These are phyloP conservation scores for Congeria kusceri DNA, from an alignment of 2,888 invertebrate species.

Conservation along the genomic window DNA sequence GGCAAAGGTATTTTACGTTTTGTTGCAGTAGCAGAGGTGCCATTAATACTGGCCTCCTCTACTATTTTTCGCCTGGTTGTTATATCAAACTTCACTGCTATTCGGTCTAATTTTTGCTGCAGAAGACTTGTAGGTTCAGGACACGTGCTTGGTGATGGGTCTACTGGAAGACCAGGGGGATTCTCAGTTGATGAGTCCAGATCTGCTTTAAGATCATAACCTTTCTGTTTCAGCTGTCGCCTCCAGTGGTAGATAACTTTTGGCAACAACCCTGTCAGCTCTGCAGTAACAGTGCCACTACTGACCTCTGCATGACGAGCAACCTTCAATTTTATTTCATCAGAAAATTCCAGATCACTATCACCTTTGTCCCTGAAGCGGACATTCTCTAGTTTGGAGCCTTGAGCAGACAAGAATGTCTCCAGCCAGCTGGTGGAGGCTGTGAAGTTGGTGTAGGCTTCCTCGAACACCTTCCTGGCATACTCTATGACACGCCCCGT, in stretches of 20 bases:
- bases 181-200: background rate
- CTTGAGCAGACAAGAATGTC: constrained; percentile 42
- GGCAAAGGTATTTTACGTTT: constrained; percentile 55
- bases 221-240: constrained; percentile 43
- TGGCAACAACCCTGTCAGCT: constrained; percentile 42
- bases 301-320: constrained; percentile 43
- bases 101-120: constrained; percentile 53
- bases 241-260: constrained; percentile 60
- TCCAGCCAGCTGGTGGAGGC: constrained; percentile 51
- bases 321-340: constrained; percentile 52
- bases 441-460: constrained; percentile 40
- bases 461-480: constrained; percentile 50
- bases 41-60: constrained; percentile 43
- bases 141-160: background rate
- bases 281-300: constrained; percentile 49
- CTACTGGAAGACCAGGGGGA: background rate
- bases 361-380: constrained; percentile 56
- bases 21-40: constrained; percentile 40
- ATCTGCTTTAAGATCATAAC: constrained; percentile 23
- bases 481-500: constrained; percentile 36
- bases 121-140: constrained; percentile 52
- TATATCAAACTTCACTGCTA: constrained; percentile 40
- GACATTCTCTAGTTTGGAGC: constrained; percentile 44
- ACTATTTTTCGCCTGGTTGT: constrained; percentile 40
- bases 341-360: constrained; percentile 46